A percentile compares a stretch with the other conserved stretches of the same genome.
Conservation (phyloP, 2,888 invertebrate species). For the Ecliptopera silaceata region DNA sequence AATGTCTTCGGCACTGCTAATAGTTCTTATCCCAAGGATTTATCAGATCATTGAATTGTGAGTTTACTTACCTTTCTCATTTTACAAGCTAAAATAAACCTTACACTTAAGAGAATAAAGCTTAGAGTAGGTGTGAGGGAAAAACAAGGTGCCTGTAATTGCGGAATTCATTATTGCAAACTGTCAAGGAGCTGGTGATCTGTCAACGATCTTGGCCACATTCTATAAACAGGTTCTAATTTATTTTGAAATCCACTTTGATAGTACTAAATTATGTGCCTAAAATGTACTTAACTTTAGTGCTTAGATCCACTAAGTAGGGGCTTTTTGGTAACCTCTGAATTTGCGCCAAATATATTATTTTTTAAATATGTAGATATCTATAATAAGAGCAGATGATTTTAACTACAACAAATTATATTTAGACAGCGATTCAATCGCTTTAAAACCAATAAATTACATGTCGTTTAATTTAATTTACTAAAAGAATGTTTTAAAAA, state of each 20-base stretch:
- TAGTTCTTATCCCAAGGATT: slow-evolving; percentile 53
- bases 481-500: background rate
- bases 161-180: slow-evolving; percentile 50
- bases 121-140: slow-evolving; percentile 21
- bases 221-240: slow-evolving; percentile 43
- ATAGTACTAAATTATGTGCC: slow-evolving; percentile 25
- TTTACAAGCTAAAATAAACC: slow-evolving; percentile 29
- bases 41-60: slow-evolving; percentile 50
- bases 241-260: slow-evolving; percentile 34
- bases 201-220: slow-evolving; percentile 46
- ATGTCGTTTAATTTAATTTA: background rate
- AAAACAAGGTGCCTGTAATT: slow-evolving; percentile 48
- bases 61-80: slow-evolving; percentile 34
- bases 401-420: background rate
- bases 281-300: too few relatives aligned
- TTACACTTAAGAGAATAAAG: slow-evolving; percentile 25
- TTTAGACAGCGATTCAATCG: background rate
- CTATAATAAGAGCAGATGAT: background rate
- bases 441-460: background rate
- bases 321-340: background rate
- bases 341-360: too few relatives aligned
- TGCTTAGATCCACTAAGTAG: background rate
- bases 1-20: slow-evolving; percentile 50
- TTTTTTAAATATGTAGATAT: too few relatives aligned
- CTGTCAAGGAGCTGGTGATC: slow-evolving; percentile 50